phyloP scores from a whole-genome alignment of 2,888 invertebrate species.

The Meta bourneti region DNA sequence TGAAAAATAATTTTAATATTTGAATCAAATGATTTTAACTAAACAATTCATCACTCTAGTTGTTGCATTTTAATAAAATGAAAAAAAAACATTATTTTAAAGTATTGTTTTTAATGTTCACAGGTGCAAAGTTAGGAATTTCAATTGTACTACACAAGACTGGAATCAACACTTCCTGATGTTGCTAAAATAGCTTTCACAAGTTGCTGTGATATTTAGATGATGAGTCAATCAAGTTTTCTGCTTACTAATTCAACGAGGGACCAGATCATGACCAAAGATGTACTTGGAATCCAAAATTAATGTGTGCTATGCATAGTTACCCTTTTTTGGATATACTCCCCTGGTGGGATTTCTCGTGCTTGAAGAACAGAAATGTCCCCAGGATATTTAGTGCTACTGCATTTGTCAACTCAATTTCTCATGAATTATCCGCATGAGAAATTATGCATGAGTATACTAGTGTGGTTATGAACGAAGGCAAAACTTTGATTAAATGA shows the following conservation, averaged over 20 bases:
- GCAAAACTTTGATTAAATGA: neutral
- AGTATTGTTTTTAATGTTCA: neutral
- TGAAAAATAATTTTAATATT: no score
- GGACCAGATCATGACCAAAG: conserved; percentile 58
- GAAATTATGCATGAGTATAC: neutral
- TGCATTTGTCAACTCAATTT: neutral
- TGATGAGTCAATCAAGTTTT: conserved; percentile 12
- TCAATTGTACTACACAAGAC: neutral
- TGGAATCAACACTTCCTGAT: neutral
- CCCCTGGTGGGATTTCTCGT: neutral
- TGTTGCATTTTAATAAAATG: no score
- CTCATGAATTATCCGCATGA: neutral
- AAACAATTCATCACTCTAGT: no score
- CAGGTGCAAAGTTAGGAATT: neutral
- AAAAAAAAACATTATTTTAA: neutral
- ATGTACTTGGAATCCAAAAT: conserved; percentile 20
- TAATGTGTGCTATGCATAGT: neutral
- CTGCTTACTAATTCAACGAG: conserved; percentile 20
- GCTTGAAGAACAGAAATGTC: neutral
- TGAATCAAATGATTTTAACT: no score
- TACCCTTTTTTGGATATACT: neutral
- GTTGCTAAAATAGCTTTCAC: conserved; percentile 22
- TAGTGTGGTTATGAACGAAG: neutral
- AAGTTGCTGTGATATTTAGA: conserved; percentile 44
- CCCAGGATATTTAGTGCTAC: neutral